Evolutionary conservation across 2,113 vertebrate genomes (phyloP).

Genomic region (Nestor notabilis): DNA sequence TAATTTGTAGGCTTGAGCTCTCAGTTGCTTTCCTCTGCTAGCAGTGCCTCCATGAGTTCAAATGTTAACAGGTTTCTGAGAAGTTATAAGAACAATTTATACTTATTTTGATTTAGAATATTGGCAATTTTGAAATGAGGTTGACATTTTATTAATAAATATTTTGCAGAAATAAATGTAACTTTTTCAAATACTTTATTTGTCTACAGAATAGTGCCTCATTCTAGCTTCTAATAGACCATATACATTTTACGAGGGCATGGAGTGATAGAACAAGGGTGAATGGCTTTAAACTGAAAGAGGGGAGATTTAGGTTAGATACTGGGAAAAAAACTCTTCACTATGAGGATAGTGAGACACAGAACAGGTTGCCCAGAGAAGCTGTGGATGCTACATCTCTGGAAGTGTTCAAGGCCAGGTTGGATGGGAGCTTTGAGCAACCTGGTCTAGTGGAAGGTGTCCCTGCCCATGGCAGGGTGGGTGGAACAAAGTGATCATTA

Average conservation of each 20-base stretch:
- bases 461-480: not conserved
- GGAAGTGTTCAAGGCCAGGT: not conserved
- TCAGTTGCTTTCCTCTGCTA: not conserved
- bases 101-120: not conserved
- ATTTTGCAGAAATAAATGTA: not conserved
- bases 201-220: not conserved
- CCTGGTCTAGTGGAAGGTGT: not conserved
- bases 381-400: not conserved
- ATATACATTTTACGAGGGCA: not conserved
- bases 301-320: not conserved
- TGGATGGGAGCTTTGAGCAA: not conserved
- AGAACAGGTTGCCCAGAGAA: not conserved
- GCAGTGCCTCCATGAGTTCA: not conserved
- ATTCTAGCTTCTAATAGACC: not conserved
- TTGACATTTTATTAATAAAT: not conserved
- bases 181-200: not conserved
- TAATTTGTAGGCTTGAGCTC: not conserved
- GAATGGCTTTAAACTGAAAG: not conserved
- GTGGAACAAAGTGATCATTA: not conserved
- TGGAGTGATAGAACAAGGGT: not conserved
- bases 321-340: not conserved
- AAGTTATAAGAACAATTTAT: not conserved
- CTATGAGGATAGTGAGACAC: not conserved
- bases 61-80: not conserved
- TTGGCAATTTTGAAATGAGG: not conserved